Evolutionary conservation across 2,888 invertebrate genomes (phyloP).

Genomic region (Acanthosoma haemorrhoidale): DNA sequence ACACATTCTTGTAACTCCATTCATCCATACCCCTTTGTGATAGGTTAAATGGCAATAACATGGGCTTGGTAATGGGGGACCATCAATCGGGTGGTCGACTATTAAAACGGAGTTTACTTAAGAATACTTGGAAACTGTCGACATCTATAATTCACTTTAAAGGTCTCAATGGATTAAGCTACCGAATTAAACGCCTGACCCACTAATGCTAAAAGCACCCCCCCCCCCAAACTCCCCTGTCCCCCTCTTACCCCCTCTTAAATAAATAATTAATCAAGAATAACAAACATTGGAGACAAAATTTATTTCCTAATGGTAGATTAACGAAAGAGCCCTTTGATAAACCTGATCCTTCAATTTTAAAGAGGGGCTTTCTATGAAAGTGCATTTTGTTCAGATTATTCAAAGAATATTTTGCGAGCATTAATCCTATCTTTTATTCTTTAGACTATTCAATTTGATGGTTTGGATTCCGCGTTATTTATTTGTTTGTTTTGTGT

Average conservation of each 20-base stretch:
- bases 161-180: constrained; percentile 9
- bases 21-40: too few relatives aligned
- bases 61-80: too few relatives aligned
- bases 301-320: constrained; percentile 5
- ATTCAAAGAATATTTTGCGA: too few relatives aligned
- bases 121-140: constrained; percentile 8
- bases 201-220: constrained; percentile 6
- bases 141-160: constrained; percentile 12
- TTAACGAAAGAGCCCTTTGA: background rate
- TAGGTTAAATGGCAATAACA: too few relatives aligned
- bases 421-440: too few relatives aligned
- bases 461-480: too few relatives aligned
- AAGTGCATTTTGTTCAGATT: too few relatives aligned
- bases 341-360: background rate
- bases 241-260: background rate
- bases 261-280: constrained; percentile 1
- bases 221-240: background rate
- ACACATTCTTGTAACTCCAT: too few relatives aligned
- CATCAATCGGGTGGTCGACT: background rate
- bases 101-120: constrained; percentile 4
- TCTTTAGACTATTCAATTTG: too few relatives aligned
- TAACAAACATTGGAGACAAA: constrained; percentile 1
- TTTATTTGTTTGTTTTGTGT: too few relatives aligned
- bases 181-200: background rate
- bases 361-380: too few relatives aligned